Conservation (phyloP, 2,113 vertebrate genomes). For the Butastur rufipennis region DNA sequence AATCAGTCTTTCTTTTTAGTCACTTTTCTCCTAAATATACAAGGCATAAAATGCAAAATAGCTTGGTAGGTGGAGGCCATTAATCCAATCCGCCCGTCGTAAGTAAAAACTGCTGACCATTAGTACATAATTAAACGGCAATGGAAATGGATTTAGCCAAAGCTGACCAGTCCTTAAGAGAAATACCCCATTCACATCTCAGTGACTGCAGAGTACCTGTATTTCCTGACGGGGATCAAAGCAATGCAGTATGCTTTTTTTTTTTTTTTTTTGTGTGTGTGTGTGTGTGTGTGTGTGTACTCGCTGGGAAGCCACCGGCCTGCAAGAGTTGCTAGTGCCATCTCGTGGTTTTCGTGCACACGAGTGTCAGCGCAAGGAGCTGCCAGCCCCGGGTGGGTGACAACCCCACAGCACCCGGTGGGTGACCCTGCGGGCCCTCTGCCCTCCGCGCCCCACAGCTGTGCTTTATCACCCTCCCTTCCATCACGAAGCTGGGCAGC, state of each 20-base stretch:
- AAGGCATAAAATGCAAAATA: not conserved
- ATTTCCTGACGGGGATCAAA: accelerated
- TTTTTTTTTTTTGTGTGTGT: too few species aligned
- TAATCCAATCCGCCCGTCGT: not conserved
- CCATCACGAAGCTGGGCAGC: not conserved
- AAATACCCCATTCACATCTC: accelerated
- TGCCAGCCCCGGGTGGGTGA: not conserved
- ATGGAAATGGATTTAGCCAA: not conserved
- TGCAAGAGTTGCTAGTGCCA: slow-evolving; percentile 27
- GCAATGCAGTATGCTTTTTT: not conserved
- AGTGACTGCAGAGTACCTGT: accelerated
- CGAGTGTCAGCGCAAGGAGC: not conserved
- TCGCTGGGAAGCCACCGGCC: not conserved
- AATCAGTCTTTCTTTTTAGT: not conserved
- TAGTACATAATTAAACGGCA: accelerated
- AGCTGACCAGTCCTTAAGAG: not conserved
- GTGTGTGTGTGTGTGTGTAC: too few species aligned
- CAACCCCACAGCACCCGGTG: accelerated
- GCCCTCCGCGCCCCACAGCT: accelerated
- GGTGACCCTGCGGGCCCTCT: accelerated
- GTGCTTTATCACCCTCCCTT: not conserved
- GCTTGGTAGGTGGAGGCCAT: not conserved
- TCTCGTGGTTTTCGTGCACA: not conserved
- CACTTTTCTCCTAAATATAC: not conserved
- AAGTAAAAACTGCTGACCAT: not conserved